Evolutionary conservation across 2,113 vertebrate species (phyloP), one percentile per base, ranked within the genome.

Genomic region (Calidris pugnax): DNA sequence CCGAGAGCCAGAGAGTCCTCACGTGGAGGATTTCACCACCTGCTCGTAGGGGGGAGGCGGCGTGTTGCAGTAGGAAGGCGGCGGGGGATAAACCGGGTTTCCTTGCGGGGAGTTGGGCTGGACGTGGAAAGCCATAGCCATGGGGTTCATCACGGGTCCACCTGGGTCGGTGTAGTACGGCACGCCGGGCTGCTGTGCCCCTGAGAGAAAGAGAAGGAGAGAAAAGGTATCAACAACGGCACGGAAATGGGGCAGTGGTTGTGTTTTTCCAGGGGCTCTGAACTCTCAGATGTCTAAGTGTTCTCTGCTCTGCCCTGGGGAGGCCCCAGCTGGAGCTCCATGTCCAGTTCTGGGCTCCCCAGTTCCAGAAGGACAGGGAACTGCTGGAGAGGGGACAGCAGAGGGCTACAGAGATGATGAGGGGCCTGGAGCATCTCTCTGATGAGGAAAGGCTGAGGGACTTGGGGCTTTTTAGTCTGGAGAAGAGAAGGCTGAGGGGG

Each of bases 61-160:
- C 6, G 99, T 99, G 98, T 99, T 99, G 98, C 99, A 99, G 97
- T 99, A 99, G 73, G 99, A 99, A 2, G 99, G 99, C 11, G 99
- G 99, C 1, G 99, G 99, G 1, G 99, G 99, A 47, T 99, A 99
- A 79, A 98, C 90, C 0, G 96, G 98, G 96, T 98, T 98, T 95
- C 98, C 98, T 60, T 99, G 99, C 7, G 99, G 96, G 43, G 99
- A 98, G 73, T 97, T 98, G 32, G 99, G 98, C 80, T 99, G 99
- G 33, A 98, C 97, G 0, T 99, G 98, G 88, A 99, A 99, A 35
- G 98, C 97, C 82, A 99, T 98, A 5, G 98, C 97, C 94, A 98
- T 94, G 53, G 98, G 96, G 76, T 97, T 98, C 77, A 98, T 87
- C 92, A 98, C 97, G 7, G 97, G 41, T 77, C 98, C 98, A 37